Evolutionary conservation across 2,113 vertebrate species (phyloP).

Genomic region (Rhegmatorhina hoffmannsi): DNA sequence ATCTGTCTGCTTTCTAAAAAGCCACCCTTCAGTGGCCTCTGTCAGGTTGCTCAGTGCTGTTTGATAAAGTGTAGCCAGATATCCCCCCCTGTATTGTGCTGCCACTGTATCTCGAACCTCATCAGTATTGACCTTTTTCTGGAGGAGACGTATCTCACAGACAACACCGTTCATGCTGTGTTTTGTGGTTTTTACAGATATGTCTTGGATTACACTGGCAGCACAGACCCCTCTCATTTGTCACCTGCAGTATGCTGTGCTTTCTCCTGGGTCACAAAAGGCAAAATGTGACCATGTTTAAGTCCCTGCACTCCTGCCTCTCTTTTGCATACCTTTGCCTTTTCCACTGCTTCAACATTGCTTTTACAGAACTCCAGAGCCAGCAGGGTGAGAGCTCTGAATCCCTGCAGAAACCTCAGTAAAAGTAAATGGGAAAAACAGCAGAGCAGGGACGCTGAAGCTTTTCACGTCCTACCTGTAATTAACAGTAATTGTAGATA

Average conservation of each 20-base stretch:
- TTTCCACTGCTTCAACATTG: rapidly evolving
- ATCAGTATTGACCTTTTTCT: slow-evolving; percentile 10
- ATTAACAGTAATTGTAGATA: not conserved
- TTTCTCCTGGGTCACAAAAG: not conserved
- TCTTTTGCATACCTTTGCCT: not conserved
- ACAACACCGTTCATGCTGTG: not conserved
- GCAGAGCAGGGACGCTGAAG: not conserved
- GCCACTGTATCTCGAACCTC: not conserved
- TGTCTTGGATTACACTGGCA: not conserved
- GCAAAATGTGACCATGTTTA: not conserved
- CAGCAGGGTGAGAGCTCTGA: not conserved
- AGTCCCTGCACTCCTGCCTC: not conserved
- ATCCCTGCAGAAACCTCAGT: not conserved
- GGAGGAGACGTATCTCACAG: not conserved
- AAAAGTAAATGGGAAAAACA: not conserved
- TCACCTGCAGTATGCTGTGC: not conserved
- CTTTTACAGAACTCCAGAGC: not conserved
- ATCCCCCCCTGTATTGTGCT: not conserved
- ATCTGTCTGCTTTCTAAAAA: not conserved
- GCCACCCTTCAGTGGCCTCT: not conserved
- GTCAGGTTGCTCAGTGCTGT: not conserved
- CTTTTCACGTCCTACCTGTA: not conserved
- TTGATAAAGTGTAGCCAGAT: not conserved
- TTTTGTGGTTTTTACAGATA: not conserved
- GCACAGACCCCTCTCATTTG: not conserved